Evolutionary conservation across 2,113 vertebrate species (phyloP), one percentile per base, ranked within the genome.

Genomic region (Pterocles orientalis): DNA sequence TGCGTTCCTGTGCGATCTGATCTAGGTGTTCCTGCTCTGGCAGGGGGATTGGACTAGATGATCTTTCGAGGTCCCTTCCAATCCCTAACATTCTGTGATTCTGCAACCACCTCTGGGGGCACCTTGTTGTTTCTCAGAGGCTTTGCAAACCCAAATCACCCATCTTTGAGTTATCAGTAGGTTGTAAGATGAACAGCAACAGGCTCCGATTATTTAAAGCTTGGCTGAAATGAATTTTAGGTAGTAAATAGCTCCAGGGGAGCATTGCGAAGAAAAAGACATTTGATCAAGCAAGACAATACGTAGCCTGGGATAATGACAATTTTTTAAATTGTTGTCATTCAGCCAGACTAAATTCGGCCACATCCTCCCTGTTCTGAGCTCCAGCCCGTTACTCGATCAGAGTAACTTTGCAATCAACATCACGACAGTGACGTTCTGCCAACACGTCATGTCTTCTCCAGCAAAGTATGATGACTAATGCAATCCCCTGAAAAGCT

Each of bases 21-120:
- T n/a, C n/a, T n/a, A n/a, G n/a, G n/a, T n/a, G n/a, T n/a, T n/a
- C n/a, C n/a, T n/a, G n/a, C n/a, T n/a, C n/a, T n/a, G n/a, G n/a
- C n/a, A n/a, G n/a, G n/a, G n/a, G n/a, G n/a, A n/a, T n/a, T n/a
- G n/a, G n/a, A n/a, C n/a, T n/a, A n/a, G n/a, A n/a, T n/a, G n/a
- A n/a, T n/a, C n/a, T n/a, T n/a, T n/a, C n/a, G n/a, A n/a, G n/a
- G n/a, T n/a, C n/a, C n/a, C n/a, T n/a, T n/a, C n/a, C n/a, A n/a
- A n/a, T n/a, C n/a, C n/a, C n/a, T n/a, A n/a, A n/a, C n/a, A n/a
- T n/a, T n/a, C n/a, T n/a, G n/a, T n/a, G n/a, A n/a, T n/a, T n/a
- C n/a, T n/a, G n/a, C 29, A 69, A 20, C 29, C 48, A 25, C 0
- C 0, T 14, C 24, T 5, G 24, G 12, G 33, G 33, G 13, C 10